Conservation (phyloP, 2,888 invertebrate genomes). For the Morpho achilles region DNA sequence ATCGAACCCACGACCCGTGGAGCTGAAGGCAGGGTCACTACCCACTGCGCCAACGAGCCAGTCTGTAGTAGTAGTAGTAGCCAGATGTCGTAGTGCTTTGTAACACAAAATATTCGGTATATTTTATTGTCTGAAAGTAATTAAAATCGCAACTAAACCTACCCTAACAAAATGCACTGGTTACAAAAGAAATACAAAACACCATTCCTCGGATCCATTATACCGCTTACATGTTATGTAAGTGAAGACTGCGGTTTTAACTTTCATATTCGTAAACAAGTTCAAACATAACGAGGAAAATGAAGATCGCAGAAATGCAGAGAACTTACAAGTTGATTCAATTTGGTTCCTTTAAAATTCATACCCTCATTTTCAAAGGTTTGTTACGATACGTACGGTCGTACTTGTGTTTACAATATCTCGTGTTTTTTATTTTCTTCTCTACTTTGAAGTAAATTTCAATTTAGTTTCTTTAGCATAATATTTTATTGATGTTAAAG, state of each 20-base stretch:
- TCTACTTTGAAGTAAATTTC: background rate
- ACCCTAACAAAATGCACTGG: no score
- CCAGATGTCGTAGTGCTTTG: no score
- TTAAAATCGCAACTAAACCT: no score
- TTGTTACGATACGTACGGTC: slow-evolving; percentile 18
- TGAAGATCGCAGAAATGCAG: slow-evolving; percentile 15
- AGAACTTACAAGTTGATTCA: slow-evolving; percentile 31
- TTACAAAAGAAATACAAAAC: no score
- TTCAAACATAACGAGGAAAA: slow-evolving; percentile 16
- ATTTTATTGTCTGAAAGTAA: no score
- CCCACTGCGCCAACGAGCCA: no score
- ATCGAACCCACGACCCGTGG: no score
- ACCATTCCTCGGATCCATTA: slow-evolving; percentile 1
- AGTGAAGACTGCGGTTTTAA: slow-evolving; percentile 7
- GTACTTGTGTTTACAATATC: slow-evolving; percentile 18
- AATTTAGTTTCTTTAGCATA: background rate
- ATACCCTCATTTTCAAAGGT: slow-evolving; percentile 34
- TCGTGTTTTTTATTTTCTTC: slow-evolving; percentile 14
- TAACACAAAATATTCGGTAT: no score
- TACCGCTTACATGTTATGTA: slow-evolving; percentile 5
- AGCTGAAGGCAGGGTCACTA: no score
- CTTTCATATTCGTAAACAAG: slow-evolving; percentile 14
- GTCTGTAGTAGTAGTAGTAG: no score
- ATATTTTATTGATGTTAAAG: no score
- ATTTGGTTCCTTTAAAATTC: slow-evolving; percentile 43